Conservation (phyloP, 2,113 vertebrate genomes). For the Prunella fulvescens region DNA sequence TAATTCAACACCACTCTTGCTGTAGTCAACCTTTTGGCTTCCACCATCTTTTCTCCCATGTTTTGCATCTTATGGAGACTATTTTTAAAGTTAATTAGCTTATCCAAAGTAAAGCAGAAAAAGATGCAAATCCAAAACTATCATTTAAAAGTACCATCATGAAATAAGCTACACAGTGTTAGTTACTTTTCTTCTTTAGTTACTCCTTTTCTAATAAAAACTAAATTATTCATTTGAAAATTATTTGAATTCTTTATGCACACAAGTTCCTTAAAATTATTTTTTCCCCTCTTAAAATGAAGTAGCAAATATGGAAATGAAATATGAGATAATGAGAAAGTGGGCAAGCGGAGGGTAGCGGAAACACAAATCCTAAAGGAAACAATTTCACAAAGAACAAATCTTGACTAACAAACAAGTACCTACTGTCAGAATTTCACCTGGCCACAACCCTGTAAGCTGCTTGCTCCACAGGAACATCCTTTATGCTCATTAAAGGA, state of each 20-base stretch:
- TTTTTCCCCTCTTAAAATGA: background rate
- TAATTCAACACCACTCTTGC: conserved; percentile 31
- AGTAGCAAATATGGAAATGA: background rate
- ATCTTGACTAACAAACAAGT: background rate
- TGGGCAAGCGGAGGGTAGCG: background rate
- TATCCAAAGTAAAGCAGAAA: conserved; percentile 40
- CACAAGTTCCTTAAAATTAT: background rate
- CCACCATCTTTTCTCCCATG: conserved; percentile 47
- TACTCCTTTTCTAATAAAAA: background rate
- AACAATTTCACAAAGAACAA: background rate
- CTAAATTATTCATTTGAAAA: background rate
- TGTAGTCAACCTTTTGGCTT: conserved; percentile 63
- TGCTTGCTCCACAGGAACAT: background rate
- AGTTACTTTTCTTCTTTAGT: background rate
- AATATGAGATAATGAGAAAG: background rate
- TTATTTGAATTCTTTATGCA: background rate
- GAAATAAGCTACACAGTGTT: background rate
- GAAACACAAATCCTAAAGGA: background rate
- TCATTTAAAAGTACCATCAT: background rate
- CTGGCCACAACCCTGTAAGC: background rate
- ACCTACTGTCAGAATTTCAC: background rate
- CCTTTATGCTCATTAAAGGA: background rate
- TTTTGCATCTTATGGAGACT: conserved; percentile 41
- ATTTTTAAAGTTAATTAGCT: conserved; percentile 65
- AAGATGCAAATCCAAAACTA: background rate